Evolutionary conservation across 2,797 vertebrate species (phyloP), one percentile per base, ranked within the genome.

Genomic region (Smutsia temminckii): DNA sequence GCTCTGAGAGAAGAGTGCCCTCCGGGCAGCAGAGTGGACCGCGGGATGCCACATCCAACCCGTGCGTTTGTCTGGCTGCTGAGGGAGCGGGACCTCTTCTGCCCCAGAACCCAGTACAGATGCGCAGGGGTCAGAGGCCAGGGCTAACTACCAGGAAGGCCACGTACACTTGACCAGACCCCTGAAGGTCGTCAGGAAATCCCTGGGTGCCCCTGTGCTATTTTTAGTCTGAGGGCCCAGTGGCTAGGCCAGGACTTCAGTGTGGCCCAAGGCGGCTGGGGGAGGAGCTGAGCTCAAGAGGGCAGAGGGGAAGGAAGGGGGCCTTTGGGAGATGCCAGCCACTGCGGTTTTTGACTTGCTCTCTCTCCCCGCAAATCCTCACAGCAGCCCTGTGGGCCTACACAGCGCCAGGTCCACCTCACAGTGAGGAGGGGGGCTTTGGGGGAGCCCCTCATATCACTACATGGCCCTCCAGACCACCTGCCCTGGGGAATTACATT

Each of bases 91-190:
- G 91, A 64, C 74, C 93, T 95, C 8, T 10, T 51, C 90, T 0
- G 2, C 79, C 85, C 92, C 87, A 16, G 14, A 93, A 72, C 55
- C 85, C 96, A 97, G 97, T 95, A 80, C 97, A 97, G 94, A 95
- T 69, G 95, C 95, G 91, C 23, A 53, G 93, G 93, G 87, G 18
- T 89, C 96, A 46, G 95, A 89, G 96, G 77, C 89, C 25, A 0
- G 49, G 40, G 49, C 46, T 94, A 79, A 97, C 96, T 95, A 61
- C 78, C 32, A 94, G 89, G 66, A 92, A 95, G 85, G 90, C 68
- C 85, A 46, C 1, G 5, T n/a, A 85, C 94, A 95, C 96, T 96
- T 95, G 93, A 95, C 93, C 74, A 13, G 6, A 32, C 0, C n/a
- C 77, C 25, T 46, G 46, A 87, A 97, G 98, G 98, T 98, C 97